These are phyloP conservation scores for Mastacembelus armatus DNA, from an alignment of 2,797 vertebrate species.

Conservation along the genomic window DNA sequence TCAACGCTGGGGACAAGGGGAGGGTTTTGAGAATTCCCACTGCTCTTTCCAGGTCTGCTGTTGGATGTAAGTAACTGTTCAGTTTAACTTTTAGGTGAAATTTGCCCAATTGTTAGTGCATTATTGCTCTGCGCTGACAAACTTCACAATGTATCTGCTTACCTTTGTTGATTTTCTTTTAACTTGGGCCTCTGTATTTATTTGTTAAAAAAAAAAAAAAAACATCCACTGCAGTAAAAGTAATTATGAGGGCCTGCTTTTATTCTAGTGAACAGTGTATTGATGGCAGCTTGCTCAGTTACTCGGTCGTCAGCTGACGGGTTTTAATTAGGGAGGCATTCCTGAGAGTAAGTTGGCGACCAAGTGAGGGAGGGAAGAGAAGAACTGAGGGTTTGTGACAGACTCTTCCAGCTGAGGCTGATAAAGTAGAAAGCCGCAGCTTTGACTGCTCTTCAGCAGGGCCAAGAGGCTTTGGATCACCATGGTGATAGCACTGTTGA, in stretches of 20 bases:
- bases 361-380: constrained; percentile 47
- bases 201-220: constrained; percentile 24
- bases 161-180: constrained; percentile 5
- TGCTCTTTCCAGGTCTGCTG: constrained; percentile 41
- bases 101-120: background rate
- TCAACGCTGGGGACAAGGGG: constrained; percentile 37
- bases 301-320: constrained; percentile 49
- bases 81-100: constrained; percentile 23
- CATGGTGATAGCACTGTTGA: constrained; percentile 63
- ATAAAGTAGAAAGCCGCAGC: constrained; percentile 48
- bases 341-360: constrained; percentile 65
- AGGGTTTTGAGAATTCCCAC: constrained; percentile 34
- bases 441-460: constrained; percentile 61
- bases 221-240: constrained; percentile 32
- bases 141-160: constrained; percentile 10
- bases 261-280: constrained; percentile 49
- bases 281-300: constrained; percentile 42
- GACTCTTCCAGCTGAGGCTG: constrained; percentile 53
- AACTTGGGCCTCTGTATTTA: constrained; percentile 13
- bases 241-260: constrained; percentile 36
- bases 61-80: constrained; percentile 62
- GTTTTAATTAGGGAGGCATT: constrained; percentile 78
- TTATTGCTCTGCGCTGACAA: constrained; percentile 14
- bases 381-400: constrained; percentile 59
- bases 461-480: constrained; percentile 57